Base-by-base conservation (phyloP, 2,797 vertebrate species). In the Rhinatrema bivittatum region DNA sequence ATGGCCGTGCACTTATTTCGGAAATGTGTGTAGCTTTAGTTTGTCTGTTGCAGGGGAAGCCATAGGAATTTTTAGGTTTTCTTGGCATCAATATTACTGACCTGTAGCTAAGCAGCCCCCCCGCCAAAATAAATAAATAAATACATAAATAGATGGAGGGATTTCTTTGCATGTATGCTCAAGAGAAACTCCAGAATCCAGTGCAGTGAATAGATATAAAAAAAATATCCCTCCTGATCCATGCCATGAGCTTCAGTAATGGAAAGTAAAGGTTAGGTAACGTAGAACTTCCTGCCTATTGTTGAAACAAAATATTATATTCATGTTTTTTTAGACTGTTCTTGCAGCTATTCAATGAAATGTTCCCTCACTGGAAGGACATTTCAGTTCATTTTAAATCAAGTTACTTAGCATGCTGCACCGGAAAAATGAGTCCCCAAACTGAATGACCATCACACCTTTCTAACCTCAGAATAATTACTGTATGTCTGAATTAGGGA, bases 11-110 rank as follows among this genome's bases (percentile, higher is more conserved):
- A 61, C 46, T 57, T 50, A 32, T 51, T 69, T 68, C 56, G 60
- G 72, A 62, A 72, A 72, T 58, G 67, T 46, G 58, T 64, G 67
- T 62, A 48, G 40, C n/a, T n/a, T 51, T 56, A 37, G 11, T 15
- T 11, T 39, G 18, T 10, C 30, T 40, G n/a, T 56, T 15, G 47
- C 26, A 50, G 50, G 43, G 39, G 41, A 43, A 52, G 13, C 46
- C 62, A 51, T 43, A 55, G 19, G 22, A 30, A 40, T 36, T 30
- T n/a, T 7, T 43, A 37, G 36, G 28, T 23, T n/a, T 4, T 38
- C 56, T 71, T 29, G 34, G 36, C 45, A 29, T 36, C 32, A 10
- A 47, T 50, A 43, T 59, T 53, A 39, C 10, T 32, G 50, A 50
- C 44, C 49, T 53, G 40, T 28, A 21, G 26, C 36, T 52, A 48